Percentiles rank a stretch among this genome's conserved stretches.
phyloP scores from a whole-genome alignment of 2,888 invertebrate species.

The Psylliodes chrysocephalus region DNA sequence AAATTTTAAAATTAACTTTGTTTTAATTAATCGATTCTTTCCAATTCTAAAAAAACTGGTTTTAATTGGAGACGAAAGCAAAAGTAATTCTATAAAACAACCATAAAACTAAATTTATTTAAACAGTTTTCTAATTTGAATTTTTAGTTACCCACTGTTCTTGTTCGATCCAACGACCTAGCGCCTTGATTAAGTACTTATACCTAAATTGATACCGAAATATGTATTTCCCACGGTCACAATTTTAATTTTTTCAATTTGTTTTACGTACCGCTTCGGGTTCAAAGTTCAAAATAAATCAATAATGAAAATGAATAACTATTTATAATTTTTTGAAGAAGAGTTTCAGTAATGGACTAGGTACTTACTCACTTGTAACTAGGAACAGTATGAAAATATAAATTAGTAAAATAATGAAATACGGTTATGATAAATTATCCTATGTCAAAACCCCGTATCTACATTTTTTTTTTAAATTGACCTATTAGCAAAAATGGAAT shows the following conservation, averaged over 20 bases:
- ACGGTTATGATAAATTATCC: too few relatives aligned
- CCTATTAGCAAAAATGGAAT: too few relatives aligned
- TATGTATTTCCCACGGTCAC: slow-evolving; percentile 26
- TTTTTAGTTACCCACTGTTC: not conserved
- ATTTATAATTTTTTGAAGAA: slow-evolving; percentile 5
- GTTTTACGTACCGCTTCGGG: slow-evolving; percentile 4
- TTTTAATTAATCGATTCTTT: too few relatives aligned
- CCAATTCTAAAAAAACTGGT: not conserved
- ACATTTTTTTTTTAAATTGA: too few relatives aligned
- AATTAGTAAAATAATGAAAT: too few relatives aligned
- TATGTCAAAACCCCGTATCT: too few relatives aligned
- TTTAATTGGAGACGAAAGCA: not conserved
- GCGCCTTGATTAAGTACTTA: not conserved
- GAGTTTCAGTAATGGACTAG: not conserved
- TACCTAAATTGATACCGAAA: not conserved
- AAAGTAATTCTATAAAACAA: not conserved
- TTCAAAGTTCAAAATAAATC: slow-evolving; percentile 28
- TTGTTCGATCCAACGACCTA: too few relatives aligned
- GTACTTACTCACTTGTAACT: too few relatives aligned
- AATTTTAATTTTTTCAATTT: slow-evolving; percentile 17
- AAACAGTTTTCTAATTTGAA: not conserved
- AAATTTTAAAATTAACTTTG: too few relatives aligned
- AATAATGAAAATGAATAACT: slow-evolving; percentile 7
- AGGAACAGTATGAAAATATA: too few relatives aligned
- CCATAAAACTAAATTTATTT: not conserved